These are phyloP conservation scores for Papilio gigon DNA, from an alignment of 2,888 invertebrate genomes.

Conservation along the genomic window DNA sequence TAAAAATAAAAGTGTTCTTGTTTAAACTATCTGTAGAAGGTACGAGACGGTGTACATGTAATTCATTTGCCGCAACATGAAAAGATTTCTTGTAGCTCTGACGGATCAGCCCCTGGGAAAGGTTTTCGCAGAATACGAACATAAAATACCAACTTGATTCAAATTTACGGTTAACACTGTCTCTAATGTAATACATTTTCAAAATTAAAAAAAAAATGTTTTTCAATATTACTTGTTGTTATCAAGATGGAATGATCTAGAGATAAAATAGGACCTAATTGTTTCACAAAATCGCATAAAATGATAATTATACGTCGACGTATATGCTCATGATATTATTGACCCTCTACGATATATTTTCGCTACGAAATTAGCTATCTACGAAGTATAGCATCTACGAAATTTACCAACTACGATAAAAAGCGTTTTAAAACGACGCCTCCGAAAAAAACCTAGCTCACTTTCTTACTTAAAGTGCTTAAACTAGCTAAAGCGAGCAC, in stretches of 20 bases:
- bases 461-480: conserved; percentile 30
- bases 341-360: too few relatives aligned
- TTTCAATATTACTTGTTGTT: too few relatives aligned
- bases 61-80: conserved; percentile 10
- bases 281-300: too few relatives aligned
- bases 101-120: conserved; percentile 17
- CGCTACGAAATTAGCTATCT: too few relatives aligned
- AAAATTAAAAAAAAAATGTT: too few relatives aligned
- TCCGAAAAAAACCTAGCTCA: conserved; percentile 27
- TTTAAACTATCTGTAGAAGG: background rate
- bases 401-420: background rate
- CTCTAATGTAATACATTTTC: conserved; percentile 3
- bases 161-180: conserved; percentile 1
- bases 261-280: too few relatives aligned
- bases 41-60: conserved; percentile 8
- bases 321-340: too few relatives aligned
- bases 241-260: too few relatives aligned
- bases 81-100: conserved; percentile 5
- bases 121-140: conserved; percentile 4
- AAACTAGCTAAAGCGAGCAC: conserved; percentile 23
- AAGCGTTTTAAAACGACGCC: conserved; percentile 7
- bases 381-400: background rate
- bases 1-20: background rate
- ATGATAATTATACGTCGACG: too few relatives aligned
- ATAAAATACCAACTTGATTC: conserved; percentile 6